Base-by-base conservation (phyloP, 2,113 vertebrate species). In the Cyanoramphus novaezelandiae region DNA sequence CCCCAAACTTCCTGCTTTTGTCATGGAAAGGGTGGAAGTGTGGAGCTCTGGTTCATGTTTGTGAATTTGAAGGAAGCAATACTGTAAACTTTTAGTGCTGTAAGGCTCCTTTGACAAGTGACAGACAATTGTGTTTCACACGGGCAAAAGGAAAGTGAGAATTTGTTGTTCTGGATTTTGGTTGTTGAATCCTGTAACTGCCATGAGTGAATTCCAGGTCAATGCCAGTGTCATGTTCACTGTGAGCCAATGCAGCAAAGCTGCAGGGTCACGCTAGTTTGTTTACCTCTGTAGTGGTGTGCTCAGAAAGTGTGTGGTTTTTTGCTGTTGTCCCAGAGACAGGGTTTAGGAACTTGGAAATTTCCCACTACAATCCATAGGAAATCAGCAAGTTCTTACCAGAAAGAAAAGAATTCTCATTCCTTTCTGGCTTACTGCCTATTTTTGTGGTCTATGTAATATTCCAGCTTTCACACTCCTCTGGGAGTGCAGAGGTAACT, bases 291-390 rank as follows among this genome's bases (percentile, higher is more conserved):
- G 12, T 10, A 70, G 41, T 68, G 13, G 29, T 50, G 6, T n/a
- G 29, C 47, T 85, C 19, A 64, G 17, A 64, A 67, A 72, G 8
- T 13, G 3, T 69, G 39, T 37, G 3, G 69, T 31, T 44, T 94
- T 92, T 81, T 81, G 47, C 59, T 92, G 11, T 70, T 80, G 31
- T 88, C 76, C 8, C 59, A 60, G 76, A 77, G 28, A 68, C 82
- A 68, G 83, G 84, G 72, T 92, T 41, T 76, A 87, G 74, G 88
- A 93, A 92, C 91, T 90, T 93, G 85, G 53, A 88, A 77, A 62
- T 93, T 96, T 94, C 95, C 84, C 88, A 83, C 80, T 95, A 33
- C 69, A 83, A 60, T 96, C 78, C 90, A 84, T 90, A 94, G 92
- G 88, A 96, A 97, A 90, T 62, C 31, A 57, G n/a, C 63, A 86